Conservation (phyloP, 2,113 vertebrate genomes). For the Bagarius yarrelli region DNA sequence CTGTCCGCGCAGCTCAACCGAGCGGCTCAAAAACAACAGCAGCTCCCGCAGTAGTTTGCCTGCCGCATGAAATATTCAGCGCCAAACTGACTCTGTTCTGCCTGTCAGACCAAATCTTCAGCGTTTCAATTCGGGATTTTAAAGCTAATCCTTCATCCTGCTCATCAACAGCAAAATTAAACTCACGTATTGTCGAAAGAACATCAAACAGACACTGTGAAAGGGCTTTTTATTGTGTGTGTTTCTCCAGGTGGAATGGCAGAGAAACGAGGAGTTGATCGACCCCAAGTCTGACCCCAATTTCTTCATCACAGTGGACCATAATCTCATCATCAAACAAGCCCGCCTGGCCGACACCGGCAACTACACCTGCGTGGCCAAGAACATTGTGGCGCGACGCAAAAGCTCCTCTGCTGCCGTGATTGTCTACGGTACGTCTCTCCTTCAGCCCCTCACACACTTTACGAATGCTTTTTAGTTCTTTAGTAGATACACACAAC, state of each 20-base stretch:
- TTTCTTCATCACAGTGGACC: conserved; percentile 86
- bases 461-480: not conserved
- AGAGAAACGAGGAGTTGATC: conserved; percentile 89
- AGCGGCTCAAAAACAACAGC: conserved; percentile 64
- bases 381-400: conserved; percentile 95
- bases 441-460: conserved; percentile 37
- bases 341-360: conserved; percentile 91
- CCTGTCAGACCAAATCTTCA: conserved; percentile 14
- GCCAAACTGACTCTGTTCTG: conserved; percentile 24
- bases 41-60: conserved; percentile 55
- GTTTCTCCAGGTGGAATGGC: conserved; percentile 89
- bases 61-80: conserved; percentile 44
- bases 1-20: conserved; percentile 49
- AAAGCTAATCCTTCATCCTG: conserved; percentile 14
- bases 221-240: conserved; percentile 26
- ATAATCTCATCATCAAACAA: conserved; percentile 92
- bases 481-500: conserved; percentile 28
- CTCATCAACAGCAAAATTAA: conserved; percentile 13
- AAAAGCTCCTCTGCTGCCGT: conserved; percentile 87
- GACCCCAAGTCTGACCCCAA: conserved; percentile 88
- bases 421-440: conserved; percentile 85
- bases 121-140: not conserved
- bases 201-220: conserved; percentile 30
- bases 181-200: conserved; percentile 14
- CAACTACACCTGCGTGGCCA: conserved; percentile 98